Base-by-base conservation (phyloP, 2,797 vertebrate species). In the Balearica regulorum region DNA sequence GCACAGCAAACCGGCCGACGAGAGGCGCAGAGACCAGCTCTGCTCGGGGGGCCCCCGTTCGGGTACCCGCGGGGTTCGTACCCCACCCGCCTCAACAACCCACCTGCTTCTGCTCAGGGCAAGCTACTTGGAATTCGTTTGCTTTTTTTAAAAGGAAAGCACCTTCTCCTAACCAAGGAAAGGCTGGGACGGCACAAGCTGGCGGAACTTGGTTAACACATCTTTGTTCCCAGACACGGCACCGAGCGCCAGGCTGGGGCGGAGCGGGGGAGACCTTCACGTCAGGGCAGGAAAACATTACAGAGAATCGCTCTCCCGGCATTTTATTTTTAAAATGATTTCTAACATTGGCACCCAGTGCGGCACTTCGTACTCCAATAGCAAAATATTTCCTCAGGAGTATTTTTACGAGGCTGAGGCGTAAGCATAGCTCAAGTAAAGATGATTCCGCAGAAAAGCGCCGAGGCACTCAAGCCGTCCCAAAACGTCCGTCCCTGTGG, bases 171-270 rank as follows among this genome's bases (percentile, higher is more conserved):
- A 61, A 80, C 24, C 57, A 49, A 51, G 51, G 61, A 15, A 44
- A 60, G n/a, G 71, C 49, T 49, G 57, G 24, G 10, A 53, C 1
- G 31, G 71, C 78, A 26, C 33, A 28, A 53, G 18, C 11, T 53
- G 78, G 81, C 68, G 3, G 26, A 26, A 25, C 25, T 44, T 44
- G 43, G 43, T 16, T 44, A 72, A 48, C 7, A 14, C 31, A 6
- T 49, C 68, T 41, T 55, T 80, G 44, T 15, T 75, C 29, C 61
- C 39, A 65, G 49, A 93, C 51, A 72, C 2, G 8, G 48, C 58
- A 19, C 8, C 0, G 13, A 66, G 62, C 21, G 3, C 9, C 28
- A 1, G 3, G 29, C 41, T 0, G 1, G 26, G n/a, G 18, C 7
- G 44, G n/a, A 87, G 70, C 25, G 44, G 86, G n/a, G 35, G 43